Evolutionary conservation across 2,113 vertebrate species (phyloP), one percentile per base, ranked within the genome.

Genomic region (Notothenia coriiceps): DNA sequence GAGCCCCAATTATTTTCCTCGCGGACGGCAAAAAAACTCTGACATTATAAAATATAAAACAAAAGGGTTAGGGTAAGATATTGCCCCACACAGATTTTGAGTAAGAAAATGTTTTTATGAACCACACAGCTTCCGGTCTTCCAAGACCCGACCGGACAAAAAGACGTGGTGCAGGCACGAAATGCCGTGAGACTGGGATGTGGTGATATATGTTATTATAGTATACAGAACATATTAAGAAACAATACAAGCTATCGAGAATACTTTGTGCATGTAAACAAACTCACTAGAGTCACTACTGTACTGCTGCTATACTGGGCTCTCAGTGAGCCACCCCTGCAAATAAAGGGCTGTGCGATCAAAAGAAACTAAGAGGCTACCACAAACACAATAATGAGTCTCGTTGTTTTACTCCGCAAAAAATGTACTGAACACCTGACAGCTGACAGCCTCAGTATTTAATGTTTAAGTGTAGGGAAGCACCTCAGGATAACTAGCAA

Each of bases 261-360:
- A 82, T 84, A 63, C 13, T n/a, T 47, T 8, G 54, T 70, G 80
- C 82, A 44, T 22, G 77, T 78, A 67, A 86, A 88, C 85, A 78
- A 77, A 79, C 85, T 68, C 65, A 13, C 60, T 57, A 29, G 68
- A 86, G 69, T 88, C 80, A 25, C 74, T 46, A 69, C 79, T 83
- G 57, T 64, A 70, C 86, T 86, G 87, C 91, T 93, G 87, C 90
- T 91, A 40, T 40, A 85, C 81, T 77, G 85, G 56, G 86, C 80
- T 86, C 91, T 72, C 77, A 76, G 64, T 40, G 85, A 88, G 92
- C 79, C 77, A 59, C 61, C 73, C 77, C 67, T 83, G 74, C 75
- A 84, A 86, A 89, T 76, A 84, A 64, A 89, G 85, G 86, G 90
- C 89, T 90, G 84, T 61, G 78, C 10, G n/a, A 67, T 81, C 61